Conservation (phyloP, 35 echinoderm and acorn worm species). For the Apostichopus californicus region DNA sequence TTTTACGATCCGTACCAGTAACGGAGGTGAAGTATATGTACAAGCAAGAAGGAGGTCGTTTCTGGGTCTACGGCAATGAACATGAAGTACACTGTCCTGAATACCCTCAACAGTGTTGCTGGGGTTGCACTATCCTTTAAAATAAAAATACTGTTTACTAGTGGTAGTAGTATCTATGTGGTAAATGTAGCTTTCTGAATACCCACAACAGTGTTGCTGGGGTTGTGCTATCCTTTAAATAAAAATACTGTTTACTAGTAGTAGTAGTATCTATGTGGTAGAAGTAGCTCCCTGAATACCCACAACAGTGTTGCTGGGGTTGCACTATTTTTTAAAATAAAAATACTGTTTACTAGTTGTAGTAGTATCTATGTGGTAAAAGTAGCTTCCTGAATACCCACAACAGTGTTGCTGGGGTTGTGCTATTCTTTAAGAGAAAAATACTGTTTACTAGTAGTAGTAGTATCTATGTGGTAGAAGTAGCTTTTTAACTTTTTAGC, state of each 20-base stretch:
- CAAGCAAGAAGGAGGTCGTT: slow-evolving; percentile 9
- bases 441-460: too few species aligned
- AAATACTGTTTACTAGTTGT: too few species aligned
- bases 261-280: background rate
- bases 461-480: too few species aligned
- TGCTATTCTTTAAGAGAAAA: too few species aligned
- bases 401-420: too few species aligned
- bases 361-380: background rate
- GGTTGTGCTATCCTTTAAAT: slow-evolving; percentile 47
- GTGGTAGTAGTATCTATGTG: too few species aligned
- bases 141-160: background rate
- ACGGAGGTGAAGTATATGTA: slow-evolving; percentile 53
- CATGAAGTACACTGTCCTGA: slow-evolving; percentile 54
- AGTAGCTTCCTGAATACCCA: too few species aligned
- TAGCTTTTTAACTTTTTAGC: too few species aligned
- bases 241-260: background rate
- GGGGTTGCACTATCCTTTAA: slow-evolving; percentile 17
- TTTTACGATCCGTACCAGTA: slow-evolving; percentile 47
- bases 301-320: too few species aligned
- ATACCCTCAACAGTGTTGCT: slow-evolving; percentile 20
- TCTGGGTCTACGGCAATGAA: slow-evolving; percentile 66
- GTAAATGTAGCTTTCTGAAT: background rate
- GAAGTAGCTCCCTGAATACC: background rate
- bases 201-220: slow-evolving; percentile 18
- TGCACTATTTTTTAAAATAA: background rate